Evolutionary conservation across 2,797 vertebrate species (phyloP).

Genomic region (Enteromius mattozi): DNA sequence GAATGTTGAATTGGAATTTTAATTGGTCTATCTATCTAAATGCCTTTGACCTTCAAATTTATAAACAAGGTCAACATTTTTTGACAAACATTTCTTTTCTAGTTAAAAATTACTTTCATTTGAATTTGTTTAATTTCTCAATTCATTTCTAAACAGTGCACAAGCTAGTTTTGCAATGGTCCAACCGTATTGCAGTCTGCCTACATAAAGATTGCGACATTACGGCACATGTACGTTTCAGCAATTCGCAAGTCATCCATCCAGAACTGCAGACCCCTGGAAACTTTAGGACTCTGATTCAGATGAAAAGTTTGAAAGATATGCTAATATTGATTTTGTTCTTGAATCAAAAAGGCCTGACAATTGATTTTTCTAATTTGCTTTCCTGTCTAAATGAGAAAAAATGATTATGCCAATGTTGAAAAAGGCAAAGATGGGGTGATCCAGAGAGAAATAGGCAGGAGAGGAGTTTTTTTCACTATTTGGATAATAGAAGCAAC

Average conservation of each 20-base stretch:
- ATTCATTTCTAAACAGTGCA: background rate
- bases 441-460: constrained; percentile 8
- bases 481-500: constrained; percentile 34
- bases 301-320: background rate
- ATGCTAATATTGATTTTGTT: constrained; percentile 4
- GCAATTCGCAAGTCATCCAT: background rate
- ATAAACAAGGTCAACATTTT: background rate
- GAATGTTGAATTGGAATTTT: background rate
- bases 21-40: background rate
- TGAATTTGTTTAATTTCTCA: background rate
- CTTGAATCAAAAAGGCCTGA: background rate
- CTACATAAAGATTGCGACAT: background rate
- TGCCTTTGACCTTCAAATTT: background rate
- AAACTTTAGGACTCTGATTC: background rate
- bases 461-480: constrained; percentile 11
- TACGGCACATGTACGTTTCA: background rate
- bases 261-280: background rate
- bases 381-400: constrained; percentile 7
- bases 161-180: background rate
- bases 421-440: background rate
- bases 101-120: background rate
- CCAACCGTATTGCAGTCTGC: background rate
- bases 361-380: background rate
- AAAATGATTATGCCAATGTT: background rate
- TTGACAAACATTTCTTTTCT: background rate